Conservation (phyloP, 2,113 vertebrate genomes). For the Alexandromys fortis region DNA sequence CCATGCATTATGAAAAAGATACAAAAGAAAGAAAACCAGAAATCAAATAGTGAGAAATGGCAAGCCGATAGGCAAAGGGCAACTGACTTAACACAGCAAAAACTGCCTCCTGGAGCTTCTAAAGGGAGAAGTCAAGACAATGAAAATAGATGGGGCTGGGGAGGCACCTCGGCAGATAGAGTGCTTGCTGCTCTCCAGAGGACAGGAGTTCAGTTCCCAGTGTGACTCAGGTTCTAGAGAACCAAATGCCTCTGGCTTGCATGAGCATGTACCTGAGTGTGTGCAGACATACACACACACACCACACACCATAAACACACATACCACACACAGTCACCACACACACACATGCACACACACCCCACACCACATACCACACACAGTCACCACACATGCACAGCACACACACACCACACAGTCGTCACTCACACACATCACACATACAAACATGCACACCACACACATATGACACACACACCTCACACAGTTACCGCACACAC, state of each 20-base stretch:
- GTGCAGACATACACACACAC: fast-evolving
- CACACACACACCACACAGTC: too few relatives aligned
- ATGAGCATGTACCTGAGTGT: not conserved
- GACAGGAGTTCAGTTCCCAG: not conserved
- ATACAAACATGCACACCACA: too few relatives aligned
- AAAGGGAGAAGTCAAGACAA: not conserved
- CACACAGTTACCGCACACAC: too few relatives aligned
- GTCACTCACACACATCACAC: too few relatives aligned
- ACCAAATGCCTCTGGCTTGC: not conserved
- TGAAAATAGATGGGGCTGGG: not conserved
- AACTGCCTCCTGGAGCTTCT: not conserved
- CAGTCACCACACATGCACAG: too few relatives aligned
- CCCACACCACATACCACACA: too few relatives aligned
- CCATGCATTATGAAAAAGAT: not conserved
- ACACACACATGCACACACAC: too few relatives aligned
- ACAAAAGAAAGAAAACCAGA: not conserved
- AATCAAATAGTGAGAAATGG: not conserved
- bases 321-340: too few relatives aligned
- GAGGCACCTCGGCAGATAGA: not conserved
- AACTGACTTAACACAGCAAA: not conserved
- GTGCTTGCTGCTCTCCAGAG: not conserved
- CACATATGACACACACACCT: too few relatives aligned
- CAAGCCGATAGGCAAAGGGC: not conserved
- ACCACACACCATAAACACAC: too few relatives aligned
- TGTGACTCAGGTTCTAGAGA: not conserved